Conservation (phyloP, 2,888 invertebrate genomes). For the Noctua janthe region DNA sequence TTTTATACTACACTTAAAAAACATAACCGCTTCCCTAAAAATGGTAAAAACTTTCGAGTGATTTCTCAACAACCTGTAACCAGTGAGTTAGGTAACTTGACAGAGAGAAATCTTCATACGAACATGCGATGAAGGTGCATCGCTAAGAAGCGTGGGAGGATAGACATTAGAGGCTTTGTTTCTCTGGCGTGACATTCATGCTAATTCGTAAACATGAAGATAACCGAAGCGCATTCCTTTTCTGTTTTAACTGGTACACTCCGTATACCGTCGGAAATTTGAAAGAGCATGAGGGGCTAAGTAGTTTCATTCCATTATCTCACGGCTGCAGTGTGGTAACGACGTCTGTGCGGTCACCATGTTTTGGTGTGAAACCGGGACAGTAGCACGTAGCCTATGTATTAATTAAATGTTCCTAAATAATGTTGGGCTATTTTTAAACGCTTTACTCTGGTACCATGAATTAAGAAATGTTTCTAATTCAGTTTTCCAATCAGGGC, state of each 20-base stretch:
- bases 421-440: neutral
- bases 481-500: neutral
- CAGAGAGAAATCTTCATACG: neutral
- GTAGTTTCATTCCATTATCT: constrained; percentile 71
- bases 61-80: neutral
- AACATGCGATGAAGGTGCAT: neutral
- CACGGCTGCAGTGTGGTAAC: constrained; percentile 66
- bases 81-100: neutral
- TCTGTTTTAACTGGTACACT: constrained; percentile 7
- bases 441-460: neutral
- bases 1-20: neutral
- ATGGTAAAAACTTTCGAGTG: neutral
- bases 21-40: neutral
- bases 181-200: neutral
- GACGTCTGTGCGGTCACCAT: constrained; percentile 58
- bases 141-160: neutral
- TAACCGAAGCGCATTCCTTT: neutral
- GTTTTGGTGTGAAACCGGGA: constrained; percentile 21
- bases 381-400: neutral
- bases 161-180: neutral
- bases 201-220: neutral
- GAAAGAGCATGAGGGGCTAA: constrained; percentile 67
- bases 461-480: neutral
- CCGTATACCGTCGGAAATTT: constrained; percentile 59
- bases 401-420: neutral